phyloP scores from a whole-genome alignment of 2,888 invertebrate species.

The Sthenelais limicola region DNA sequence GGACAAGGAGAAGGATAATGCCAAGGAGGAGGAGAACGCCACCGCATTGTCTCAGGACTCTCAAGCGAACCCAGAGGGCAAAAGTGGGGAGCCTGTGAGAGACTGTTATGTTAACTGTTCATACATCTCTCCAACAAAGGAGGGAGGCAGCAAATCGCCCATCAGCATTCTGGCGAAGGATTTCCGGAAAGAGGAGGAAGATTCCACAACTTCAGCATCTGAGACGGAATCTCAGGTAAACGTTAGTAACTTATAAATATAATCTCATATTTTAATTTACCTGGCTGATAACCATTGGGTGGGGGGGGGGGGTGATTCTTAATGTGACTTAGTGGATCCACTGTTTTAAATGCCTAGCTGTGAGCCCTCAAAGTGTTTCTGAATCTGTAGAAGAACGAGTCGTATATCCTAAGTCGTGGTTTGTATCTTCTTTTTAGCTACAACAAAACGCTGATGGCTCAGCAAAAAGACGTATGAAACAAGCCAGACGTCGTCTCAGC shows the following conservation, averaged over 20 bases:
- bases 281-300: no score
- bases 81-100: constrained; percentile 49
- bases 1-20: constrained; percentile 56
- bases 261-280: not conserved
- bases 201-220: constrained; percentile 70
- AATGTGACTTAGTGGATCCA: no score
- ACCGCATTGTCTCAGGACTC: not conserved
- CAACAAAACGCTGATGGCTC: constrained; percentile 27
- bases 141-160: constrained; percentile 58
- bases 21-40: constrained; percentile 4
- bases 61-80: constrained; percentile 7
- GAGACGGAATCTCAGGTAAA: constrained; percentile 68
- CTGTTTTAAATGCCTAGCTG: no score
- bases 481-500: constrained; percentile 1
- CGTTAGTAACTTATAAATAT: not conserved
- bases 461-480: constrained; percentile 33
- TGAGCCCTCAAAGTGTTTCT: no score
- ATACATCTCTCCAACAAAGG: constrained; percentile 62
- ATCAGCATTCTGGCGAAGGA: constrained; percentile 56
- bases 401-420: no score
- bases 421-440: not conserved
- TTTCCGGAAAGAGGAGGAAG: constrained; percentile 54
- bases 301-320: no score
- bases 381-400: no score
- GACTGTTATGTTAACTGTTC: constrained; percentile 64